Conservation (phyloP, 2,888 invertebrate species). For the Cosmia pyralina region DNA sequence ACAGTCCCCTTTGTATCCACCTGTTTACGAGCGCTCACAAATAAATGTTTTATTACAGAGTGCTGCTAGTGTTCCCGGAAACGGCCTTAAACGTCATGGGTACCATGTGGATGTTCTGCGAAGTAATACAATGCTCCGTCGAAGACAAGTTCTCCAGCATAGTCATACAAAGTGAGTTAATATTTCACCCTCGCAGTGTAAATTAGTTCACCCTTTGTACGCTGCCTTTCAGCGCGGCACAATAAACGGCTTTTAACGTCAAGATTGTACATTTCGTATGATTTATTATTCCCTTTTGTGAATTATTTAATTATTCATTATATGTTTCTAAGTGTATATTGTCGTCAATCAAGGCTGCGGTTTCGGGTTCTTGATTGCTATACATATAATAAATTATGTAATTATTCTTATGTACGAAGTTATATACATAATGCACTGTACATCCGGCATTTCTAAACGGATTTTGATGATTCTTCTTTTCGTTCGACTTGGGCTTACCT, state of each 20-base stretch:
- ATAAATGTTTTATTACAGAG: constrained; percentile 85
- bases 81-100: constrained; percentile 94
- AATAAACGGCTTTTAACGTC: constrained; percentile 53
- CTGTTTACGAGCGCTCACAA: constrained; percentile 14
- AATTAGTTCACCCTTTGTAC: constrained; percentile 47
- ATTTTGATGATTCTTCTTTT: too few relatives aligned
- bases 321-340: constrained; percentile 26
- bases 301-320: constrained; percentile 38
- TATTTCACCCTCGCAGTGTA: constrained; percentile 31
- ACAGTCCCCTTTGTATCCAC: not conserved
- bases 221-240: constrained; percentile 29
- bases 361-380: not conserved
- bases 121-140: constrained; percentile 92
- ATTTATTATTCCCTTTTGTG: constrained; percentile 49
- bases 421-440: too few relatives aligned
- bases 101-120: constrained; percentile 95
- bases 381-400: too few relatives aligned
- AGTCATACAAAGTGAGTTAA: constrained; percentile 92
- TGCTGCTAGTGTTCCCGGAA: constrained; percentile 94
- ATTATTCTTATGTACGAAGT: too few relatives aligned
- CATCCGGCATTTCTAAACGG: too few relatives aligned
- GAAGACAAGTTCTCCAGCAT: constrained; percentile 92
- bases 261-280: constrained; percentile 39
- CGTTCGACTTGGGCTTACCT: too few relatives aligned
- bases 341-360: constrained; percentile 1